Percentiles rank a stretch among this genome's conserved stretches.
Evolutionary conservation across 2,797 vertebrate genomes (phyloP).

Genomic region (Sebastes glaucus): DNA sequence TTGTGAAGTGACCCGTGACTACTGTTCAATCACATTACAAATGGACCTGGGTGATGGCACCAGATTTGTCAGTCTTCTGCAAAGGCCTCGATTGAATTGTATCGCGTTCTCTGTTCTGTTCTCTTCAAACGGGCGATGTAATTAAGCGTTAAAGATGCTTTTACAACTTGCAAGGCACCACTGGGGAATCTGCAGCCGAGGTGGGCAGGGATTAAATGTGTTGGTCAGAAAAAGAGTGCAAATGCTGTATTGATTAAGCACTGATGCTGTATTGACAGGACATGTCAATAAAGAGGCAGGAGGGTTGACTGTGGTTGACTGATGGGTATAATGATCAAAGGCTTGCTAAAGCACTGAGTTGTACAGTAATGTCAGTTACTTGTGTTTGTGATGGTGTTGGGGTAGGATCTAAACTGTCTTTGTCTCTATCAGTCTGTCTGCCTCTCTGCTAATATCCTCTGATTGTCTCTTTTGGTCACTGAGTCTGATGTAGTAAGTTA

Average conservation of each 20-base stretch:
- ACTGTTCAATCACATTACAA: constrained; percentile 5
- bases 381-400: neutral
- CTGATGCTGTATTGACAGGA: constrained; percentile 57
- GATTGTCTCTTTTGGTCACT: neutral
- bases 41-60: constrained; percentile 2
- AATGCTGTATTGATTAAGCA: constrained; percentile 57
- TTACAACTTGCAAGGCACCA: constrained; percentile 6
- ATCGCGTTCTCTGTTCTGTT: neutral
- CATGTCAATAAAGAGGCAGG: constrained; percentile 37
- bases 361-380: constrained; percentile 6
- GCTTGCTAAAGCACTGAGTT: constrained; percentile 11
- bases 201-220: constrained; percentile 34
- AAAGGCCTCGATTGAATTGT: neutral
- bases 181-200: constrained; percentile 31
- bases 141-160: constrained; percentile 48
- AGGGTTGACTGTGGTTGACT: constrained; percentile 20
- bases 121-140: constrained; percentile 20
- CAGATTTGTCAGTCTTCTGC: constrained; percentile 8
- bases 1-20: constrained; percentile 6
- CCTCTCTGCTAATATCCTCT: neutral
- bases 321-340: constrained; percentile 31
- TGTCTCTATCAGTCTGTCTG: neutral
- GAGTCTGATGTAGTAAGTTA: neutral
- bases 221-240: constrained; percentile 40
- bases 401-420: neutral